Evolutionary conservation across 37 sponge, comb jelly and placozoan genomes (phyloP).

Genomic region (Bolinopsis microptera): DNA sequence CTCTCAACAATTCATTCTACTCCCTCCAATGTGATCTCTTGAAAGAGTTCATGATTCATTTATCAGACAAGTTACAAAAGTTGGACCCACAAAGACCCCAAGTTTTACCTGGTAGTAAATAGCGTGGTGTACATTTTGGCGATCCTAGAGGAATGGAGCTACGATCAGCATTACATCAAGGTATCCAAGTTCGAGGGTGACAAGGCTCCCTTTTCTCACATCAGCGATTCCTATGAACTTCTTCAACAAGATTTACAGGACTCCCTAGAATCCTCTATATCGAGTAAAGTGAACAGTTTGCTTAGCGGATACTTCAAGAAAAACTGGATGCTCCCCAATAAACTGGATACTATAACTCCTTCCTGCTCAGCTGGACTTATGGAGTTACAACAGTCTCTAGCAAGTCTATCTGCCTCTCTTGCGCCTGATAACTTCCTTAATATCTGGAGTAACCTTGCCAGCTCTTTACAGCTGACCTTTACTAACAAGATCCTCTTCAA

Average conservation of each 20-base stretch:
- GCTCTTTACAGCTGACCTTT: slow-evolving; percentile 1
- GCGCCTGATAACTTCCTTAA: background rate
- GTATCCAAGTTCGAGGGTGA: slow-evolving; percentile 53
- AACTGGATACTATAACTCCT: background rate
- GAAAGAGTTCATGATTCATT: slow-evolving; percentile 6
- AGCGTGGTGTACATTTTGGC: background rate
- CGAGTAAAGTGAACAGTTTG: slow-evolving; percentile 7
- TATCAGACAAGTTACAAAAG: slow-evolving; percentile 19
- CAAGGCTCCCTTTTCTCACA: slow-evolving; percentile 1
- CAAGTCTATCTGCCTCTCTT: background rate
- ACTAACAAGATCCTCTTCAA: background rate
- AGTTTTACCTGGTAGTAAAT: background rate
- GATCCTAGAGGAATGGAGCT: slow-evolving; percentile 45
- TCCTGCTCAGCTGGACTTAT: slow-evolving; percentile 55
- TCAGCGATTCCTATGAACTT: background rate
- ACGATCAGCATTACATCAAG: slow-evolving; percentile 33
- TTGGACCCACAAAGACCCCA: background rate
- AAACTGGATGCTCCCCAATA: background rate
- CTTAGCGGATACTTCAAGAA: slow-evolving; percentile 1
- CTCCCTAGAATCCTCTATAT: background rate
- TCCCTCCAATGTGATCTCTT: slow-evolving; percentile 51
- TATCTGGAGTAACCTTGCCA: slow-evolving; percentile 60
- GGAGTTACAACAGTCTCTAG: slow-evolving; percentile 46
- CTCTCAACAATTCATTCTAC: slow-evolving; percentile 48
- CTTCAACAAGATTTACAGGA: background rate